Conservation (phyloP, 2,113 vertebrate species). For the Loxodonta africana region DNA sequence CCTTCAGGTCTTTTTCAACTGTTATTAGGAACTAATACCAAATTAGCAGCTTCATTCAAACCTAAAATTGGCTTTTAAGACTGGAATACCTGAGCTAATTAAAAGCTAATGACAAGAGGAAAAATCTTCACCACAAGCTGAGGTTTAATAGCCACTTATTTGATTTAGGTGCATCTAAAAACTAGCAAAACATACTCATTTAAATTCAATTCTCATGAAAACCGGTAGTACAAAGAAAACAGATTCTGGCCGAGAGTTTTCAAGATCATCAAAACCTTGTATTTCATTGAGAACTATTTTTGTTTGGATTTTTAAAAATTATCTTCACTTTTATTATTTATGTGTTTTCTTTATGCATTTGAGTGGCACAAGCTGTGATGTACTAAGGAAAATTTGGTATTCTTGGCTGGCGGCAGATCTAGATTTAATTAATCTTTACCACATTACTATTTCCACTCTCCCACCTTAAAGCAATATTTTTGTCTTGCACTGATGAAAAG, state of each 20-base stretch:
- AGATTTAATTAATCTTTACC: not conserved
- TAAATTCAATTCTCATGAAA: conserved; percentile 63
- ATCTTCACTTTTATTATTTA: conserved; percentile 63
- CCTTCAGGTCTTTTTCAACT: conserved; percentile 25
- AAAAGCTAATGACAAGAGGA: conserved; percentile 69
- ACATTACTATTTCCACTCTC: not conserved
- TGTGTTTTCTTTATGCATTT: conserved; percentile 20
- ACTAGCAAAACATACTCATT: conserved; percentile 78
- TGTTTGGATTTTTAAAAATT: conserved; percentile 58
- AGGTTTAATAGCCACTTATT: conserved; percentile 74
- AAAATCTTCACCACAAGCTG: conserved; percentile 1
- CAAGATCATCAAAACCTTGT: not conserved
- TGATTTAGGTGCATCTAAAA: conserved; percentile 72
- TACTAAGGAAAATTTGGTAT: not conserved
- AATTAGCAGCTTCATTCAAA: conserved; percentile 79
- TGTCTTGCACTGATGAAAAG: not conserved
- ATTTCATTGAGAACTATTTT: conserved; percentile 49
- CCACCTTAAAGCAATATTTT: not conserved
- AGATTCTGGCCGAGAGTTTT: conserved; percentile 8
- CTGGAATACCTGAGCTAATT: conserved; percentile 72
- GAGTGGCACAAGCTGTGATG: conserved; percentile 28
- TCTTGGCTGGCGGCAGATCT: not conserved
- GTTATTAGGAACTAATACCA: conserved; percentile 67
- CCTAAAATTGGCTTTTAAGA: conserved; percentile 59
- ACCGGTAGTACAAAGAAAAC: not conserved